Evolutionary conservation across 2,113 vertebrate species (phyloP), one percentile per base, ranked within the genome.

Genomic region (Coregonus clupeaformis): DNA sequence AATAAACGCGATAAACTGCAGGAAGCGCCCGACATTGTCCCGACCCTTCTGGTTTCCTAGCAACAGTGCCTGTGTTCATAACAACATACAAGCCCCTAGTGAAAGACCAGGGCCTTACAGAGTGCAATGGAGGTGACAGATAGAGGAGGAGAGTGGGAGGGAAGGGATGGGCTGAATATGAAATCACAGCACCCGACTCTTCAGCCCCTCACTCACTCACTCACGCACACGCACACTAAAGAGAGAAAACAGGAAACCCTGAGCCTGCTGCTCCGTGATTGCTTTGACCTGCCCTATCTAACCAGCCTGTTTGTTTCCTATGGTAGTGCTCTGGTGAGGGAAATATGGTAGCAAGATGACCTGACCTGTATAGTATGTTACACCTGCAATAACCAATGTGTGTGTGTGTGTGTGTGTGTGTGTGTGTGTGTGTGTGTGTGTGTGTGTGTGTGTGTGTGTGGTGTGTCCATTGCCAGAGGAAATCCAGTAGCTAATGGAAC

Each of bases 31-130:
- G 11, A 80, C 81, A 76, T 32, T 70, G 71, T 69, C 47, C 77
- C 22, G 74, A 86, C 81, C 84, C 84, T 3, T 1, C 0, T 0
- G 25, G 84, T 87, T 32, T 42, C 89, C 74, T 78, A 79, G 90
- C 88, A 90, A 90, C 89, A 12, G 1, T 24, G 71, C 69, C 6
- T 85, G 82, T 92, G 79, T 92, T 89, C 87, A 89, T 82, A 87
- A 87, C 84, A 86, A 89, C 85, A 88, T 84, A 90, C 64, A 77
- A 83, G 69, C 80, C 78, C 66, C 12, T 71, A 74, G 72, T 72
- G 70, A 74, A 65, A 76, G 77, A 68, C 79, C 29, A 57, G 14
- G 63, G 6, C 20, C n/a, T 60, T 9, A 60, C 49, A 60, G 20
- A 60, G 20, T 3, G 20, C n/a, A 60, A 24, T 42, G 36, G 57